Conservation (phyloP, 2,113 vertebrate genomes). For the Epinephelus cyanopodus region DNA sequence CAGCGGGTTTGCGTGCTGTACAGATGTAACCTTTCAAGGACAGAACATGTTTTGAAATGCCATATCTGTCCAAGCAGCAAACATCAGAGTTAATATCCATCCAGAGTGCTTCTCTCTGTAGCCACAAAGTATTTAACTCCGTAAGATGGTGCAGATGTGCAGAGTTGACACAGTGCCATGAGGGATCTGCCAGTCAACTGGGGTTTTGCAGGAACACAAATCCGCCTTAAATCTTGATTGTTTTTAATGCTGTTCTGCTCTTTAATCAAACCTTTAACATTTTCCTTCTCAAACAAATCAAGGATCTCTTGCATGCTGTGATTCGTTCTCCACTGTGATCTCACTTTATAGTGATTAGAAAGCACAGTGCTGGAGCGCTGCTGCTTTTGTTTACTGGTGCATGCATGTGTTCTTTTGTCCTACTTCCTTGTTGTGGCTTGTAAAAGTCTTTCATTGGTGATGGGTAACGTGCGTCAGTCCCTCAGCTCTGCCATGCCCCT, state of each 20-base stretch:
- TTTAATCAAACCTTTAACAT: slow-evolving; percentile 24
- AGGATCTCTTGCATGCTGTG: slow-evolving; percentile 23
- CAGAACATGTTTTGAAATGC: not conserved
- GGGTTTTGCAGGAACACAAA: slow-evolving; percentile 59
- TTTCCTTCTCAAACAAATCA: slow-evolving; percentile 20
- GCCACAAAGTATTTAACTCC: not conserved
- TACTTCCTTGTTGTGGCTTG: slow-evolving; percentile 37
- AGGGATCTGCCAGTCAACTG: slow-evolving; percentile 27
- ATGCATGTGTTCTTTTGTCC: slow-evolving; percentile 28
- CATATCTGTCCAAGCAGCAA: slow-evolving; percentile 15
- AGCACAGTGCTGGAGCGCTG: not conserved
- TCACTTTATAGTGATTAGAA: not conserved
- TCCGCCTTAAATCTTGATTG: not conserved
- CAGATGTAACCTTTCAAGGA: slow-evolving; percentile 19
- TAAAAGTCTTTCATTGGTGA: not conserved
- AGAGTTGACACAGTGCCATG: not conserved
- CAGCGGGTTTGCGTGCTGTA: not conserved
- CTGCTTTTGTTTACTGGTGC: slow-evolving; percentile 40
- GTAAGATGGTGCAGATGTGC: slow-evolving; percentile 37
- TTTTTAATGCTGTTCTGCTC: not conserved
- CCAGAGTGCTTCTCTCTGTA: not conserved
- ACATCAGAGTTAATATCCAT: slow-evolving; percentile 2
- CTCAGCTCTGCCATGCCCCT: slow-evolving; percentile 45
- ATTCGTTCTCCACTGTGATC: not conserved
- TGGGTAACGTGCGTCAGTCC: slow-evolving; percentile 30